These are phyloP conservation scores for Poeciliopsis infans DNA, from an alignment of 2,797 vertebrate species.

Conservation along the genomic window DNA sequence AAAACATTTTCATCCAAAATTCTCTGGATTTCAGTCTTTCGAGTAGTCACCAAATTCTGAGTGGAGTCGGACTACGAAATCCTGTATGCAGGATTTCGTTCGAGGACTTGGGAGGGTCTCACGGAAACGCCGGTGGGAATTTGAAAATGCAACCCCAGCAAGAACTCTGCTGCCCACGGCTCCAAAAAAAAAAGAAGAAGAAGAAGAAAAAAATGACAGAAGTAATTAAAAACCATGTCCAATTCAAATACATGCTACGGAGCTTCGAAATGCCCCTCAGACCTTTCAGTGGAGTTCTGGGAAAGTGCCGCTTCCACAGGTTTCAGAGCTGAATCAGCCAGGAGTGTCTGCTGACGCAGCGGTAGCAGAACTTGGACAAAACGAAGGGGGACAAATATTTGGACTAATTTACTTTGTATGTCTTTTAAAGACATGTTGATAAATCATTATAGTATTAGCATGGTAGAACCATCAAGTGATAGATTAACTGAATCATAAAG, in stretches of 20 bases:
- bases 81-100: conserved; percentile 32
- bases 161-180: conserved; percentile 67
- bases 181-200: too few species aligned
- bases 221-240: conserved; percentile 83
- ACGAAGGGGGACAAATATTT: not conserved
- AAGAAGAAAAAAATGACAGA: conserved; percentile 72
- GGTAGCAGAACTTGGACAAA: conserved; percentile 4
- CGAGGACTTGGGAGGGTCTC: conserved; percentile 43
- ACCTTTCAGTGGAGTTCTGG: conserved; percentile 41
- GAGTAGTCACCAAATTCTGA: conserved; percentile 27
- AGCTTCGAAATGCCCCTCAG: conserved; percentile 62
- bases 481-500: too few species aligned
- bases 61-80: conserved; percentile 1
- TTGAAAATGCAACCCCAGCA: conserved; percentile 75
- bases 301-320: conserved; percentile 71
- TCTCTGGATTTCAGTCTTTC: not conserved
- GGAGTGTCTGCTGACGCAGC: conserved; percentile 21
- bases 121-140: conserved; percentile 56
- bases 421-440: not conserved
- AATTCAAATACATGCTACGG: conserved; percentile 74
- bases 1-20: conserved; percentile 2
- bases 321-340: conserved; percentile 64
- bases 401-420: not conserved
- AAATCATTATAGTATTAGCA: too few species aligned
- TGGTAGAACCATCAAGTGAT: too few species aligned